Evolutionary conservation across 2,113 vertebrate genomes (phyloP), one percentile per base, ranked within the genome.

Genomic region (Pomatorhinus ruficollis): DNA sequence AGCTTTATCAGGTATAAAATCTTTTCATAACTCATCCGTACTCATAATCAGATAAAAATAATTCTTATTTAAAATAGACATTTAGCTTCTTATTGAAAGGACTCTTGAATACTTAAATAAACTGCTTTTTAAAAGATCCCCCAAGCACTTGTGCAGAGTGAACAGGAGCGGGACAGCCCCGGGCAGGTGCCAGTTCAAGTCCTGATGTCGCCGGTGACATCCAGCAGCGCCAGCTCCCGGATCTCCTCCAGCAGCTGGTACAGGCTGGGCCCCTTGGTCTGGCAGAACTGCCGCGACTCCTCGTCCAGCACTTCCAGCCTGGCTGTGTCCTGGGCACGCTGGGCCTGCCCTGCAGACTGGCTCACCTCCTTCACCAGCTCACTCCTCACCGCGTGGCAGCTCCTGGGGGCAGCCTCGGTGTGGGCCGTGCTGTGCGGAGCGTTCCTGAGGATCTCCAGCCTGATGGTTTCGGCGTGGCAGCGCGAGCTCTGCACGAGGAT

Each of bases 221-320:
- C 98, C 14, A 98, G 72, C 25, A 99, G 97, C 0, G 99, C 99
- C 64, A 99, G 95, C 84, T 99, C 99, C 52, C 98, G 96, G n/a
- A 99, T 98, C 95, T 99, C 99, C 97, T 99, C 99, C 89, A 99
- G 97, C 31, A 99, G 81, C 2, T 97, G 97, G 95, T 99, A 99
- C 1, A 99, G 97, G 65, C 98, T 99, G 5, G 94, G 97, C 2
- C 97, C 97, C 86, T 97, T 98, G 49, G 98, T 99, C 94, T 99
- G 99, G 68, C 98, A 92, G 93, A 99, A 99, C 93, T 99, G 96
- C 40, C 35, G 87, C 44, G 98, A 98, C 35, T 99, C 98, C 74
- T 95, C 97, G 89, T 98, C 98, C n/a, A 98, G 76, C 60, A 77
- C 88, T 21, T 97, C 94, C 6, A 9, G 54, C 25, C 61, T 83